These are phyloP conservation scores for Drosophila triauraria DNA, from an alignment of 1,140 invertebrate species.

Conservation along the genomic window DNA sequence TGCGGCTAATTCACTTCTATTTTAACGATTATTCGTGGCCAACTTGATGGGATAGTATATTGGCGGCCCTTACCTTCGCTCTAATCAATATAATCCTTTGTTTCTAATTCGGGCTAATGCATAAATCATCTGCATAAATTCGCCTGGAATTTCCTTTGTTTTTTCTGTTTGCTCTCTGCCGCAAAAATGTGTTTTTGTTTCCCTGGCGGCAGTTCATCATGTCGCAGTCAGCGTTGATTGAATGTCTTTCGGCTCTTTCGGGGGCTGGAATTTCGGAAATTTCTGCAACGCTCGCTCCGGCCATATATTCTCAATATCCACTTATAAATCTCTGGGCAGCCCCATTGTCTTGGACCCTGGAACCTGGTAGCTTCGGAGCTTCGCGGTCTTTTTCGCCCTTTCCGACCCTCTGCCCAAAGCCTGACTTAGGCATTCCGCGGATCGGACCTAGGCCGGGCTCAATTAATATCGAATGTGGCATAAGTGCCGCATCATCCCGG, in stretches of 20 bases:
- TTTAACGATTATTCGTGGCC: slow-evolving; percentile 30
- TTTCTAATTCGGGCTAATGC: slow-evolving; percentile 48
- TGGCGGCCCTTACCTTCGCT: neutral
- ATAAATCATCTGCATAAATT: slow-evolving; percentile 84
- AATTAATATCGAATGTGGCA: slow-evolving; percentile 56
- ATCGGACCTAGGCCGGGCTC: slow-evolving; percentile 28
- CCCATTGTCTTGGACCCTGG: slow-evolving; percentile 50
- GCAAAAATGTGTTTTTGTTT: slow-evolving; percentile 43
- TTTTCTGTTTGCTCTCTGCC: slow-evolving; percentile 10
- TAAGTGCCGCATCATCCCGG: slow-evolving; percentile 69
- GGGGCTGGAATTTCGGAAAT: slow-evolving; percentile 63
- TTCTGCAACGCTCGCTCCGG: slow-evolving; percentile 37
- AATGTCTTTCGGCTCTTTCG: slow-evolving; percentile 48
- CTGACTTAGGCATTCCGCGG: slow-evolving; percentile 22
- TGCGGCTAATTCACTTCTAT: slow-evolving; percentile 37
- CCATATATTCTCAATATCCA: slow-evolving; percentile 35
- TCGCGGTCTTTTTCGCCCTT: slow-evolving; percentile 14
- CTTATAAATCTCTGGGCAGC: slow-evolving; percentile 60
- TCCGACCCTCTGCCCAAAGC: neutral
- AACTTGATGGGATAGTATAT: neutral
- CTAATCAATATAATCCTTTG: slow-evolving; percentile 33
- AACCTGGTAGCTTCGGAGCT: slow-evolving; percentile 5
- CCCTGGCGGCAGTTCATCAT: slow-evolving; percentile 69
- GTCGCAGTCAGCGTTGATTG: slow-evolving; percentile 65
- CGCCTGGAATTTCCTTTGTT: slow-evolving; percentile 76